Evolutionary conservation across 2,113 vertebrate genomes (phyloP).

Genomic region (Mesitornis unicolor): DNA sequence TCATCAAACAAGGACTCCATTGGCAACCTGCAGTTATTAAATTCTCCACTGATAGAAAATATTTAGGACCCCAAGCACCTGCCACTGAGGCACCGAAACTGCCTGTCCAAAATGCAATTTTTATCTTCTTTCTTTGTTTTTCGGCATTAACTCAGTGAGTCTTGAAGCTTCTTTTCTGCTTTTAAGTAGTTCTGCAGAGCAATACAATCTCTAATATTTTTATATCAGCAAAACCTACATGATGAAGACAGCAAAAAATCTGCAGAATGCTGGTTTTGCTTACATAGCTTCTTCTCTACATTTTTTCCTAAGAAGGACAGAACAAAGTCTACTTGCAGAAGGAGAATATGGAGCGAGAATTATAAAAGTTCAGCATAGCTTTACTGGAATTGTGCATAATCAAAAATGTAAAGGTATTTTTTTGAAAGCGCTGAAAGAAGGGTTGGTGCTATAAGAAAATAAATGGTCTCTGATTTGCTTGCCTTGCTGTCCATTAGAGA

Average conservation of each 20-base stretch:
- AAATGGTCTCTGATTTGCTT: background rate
- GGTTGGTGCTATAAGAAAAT: background rate
- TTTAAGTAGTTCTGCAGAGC: background rate
- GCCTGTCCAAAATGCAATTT: background rate
- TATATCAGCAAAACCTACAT: background rate
- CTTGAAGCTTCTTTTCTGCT: background rate
- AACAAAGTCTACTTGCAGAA: background rate
- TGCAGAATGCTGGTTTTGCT: background rate
- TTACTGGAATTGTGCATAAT: background rate
- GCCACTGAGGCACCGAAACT: background rate
- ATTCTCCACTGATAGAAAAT: slow-evolving; percentile 22
- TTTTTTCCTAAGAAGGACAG: background rate
- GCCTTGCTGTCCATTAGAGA: background rate
- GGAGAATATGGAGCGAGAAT: background rate
- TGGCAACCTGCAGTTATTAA: slow-evolving; percentile 29
- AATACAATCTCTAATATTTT: background rate
- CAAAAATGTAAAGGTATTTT: background rate
- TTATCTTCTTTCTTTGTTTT: slow-evolving; percentile 28
- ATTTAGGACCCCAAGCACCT: background rate
- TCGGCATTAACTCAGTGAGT: background rate
- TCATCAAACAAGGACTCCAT: background rate
- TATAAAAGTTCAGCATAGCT: background rate
- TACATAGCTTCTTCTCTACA: background rate
- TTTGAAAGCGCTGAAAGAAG: background rate
- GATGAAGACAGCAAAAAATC: background rate